phyloP scores from a whole-genome alignment of 1,140 invertebrate genomes.

The Megalopta genalis region DNA sequence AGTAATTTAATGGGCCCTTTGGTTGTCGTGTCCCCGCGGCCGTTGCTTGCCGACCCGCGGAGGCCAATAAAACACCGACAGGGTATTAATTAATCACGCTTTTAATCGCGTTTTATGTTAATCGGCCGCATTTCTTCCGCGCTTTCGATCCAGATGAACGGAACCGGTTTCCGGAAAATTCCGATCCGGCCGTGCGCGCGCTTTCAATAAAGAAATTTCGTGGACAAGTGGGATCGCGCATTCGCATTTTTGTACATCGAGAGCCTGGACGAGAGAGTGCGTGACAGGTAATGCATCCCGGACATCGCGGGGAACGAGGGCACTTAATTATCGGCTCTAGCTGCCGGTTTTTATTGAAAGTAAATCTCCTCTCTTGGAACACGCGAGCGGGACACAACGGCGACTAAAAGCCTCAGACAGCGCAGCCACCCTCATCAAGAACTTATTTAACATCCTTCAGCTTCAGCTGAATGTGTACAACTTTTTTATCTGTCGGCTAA shows the following conservation, averaged over 20 bases:
- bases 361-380: background rate
- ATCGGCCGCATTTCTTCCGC: background rate
- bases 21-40: background rate
- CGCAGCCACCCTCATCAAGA: too few species aligned
- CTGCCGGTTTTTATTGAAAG: background rate
- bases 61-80: background rate
- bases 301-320: background rate
- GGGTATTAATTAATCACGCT: background rate
- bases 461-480: too few species aligned
- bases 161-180: background rate
- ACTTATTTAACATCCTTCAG: too few species aligned
- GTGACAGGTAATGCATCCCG: background rate
- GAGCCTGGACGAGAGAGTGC: background rate
- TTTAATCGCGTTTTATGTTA: slow-evolving; percentile 4
- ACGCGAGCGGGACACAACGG: background rate
- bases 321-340: background rate
- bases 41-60: background rate
- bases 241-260: background rate
- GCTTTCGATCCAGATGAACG: too few species aligned
- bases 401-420: too few species aligned
- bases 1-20: slow-evolving; percentile 2
- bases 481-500: too few species aligned
- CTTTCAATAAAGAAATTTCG: background rate
- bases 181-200: background rate
- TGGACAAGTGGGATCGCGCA: too few species aligned